phyloP scores from a whole-genome alignment of 2,797 vertebrate species.

The Notoglanidium macrostoma region DNA sequence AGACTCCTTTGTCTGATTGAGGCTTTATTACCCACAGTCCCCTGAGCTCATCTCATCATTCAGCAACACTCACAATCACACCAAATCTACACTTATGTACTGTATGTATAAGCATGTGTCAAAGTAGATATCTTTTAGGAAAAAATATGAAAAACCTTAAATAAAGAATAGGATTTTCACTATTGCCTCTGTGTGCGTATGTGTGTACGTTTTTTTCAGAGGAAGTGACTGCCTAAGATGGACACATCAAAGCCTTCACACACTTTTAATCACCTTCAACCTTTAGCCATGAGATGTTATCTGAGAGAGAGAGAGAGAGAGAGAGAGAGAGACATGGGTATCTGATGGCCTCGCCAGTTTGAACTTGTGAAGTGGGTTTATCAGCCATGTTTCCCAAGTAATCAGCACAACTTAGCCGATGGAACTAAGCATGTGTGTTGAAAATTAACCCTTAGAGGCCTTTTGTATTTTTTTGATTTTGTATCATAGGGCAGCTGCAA shows the following conservation, averaged over 20 bases:
- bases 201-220: background rate
- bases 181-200: background rate
- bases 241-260: slow-evolving; percentile 26
- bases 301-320: slow-evolving; percentile 7
- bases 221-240: background rate
- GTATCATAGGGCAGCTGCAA: background rate
- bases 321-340: background rate
- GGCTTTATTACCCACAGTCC: background rate
- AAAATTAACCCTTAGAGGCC: background rate
- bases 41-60: background rate
- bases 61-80: background rate
- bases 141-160: background rate
- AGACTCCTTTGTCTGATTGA: background rate
- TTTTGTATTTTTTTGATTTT: background rate
- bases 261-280: slow-evolving; percentile 29
- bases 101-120: too few relatives aligned
- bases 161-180: background rate
- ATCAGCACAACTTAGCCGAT: background rate
- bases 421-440: too few relatives aligned
- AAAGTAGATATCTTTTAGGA: background rate
- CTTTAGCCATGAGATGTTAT: slow-evolving; percentile 25
- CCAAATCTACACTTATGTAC: background rate
- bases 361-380: slow-evolving; percentile 37
- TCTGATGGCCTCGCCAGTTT: slow-evolving; percentile 41
- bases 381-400: slow-evolving; percentile 24